These are phyloP conservation scores for Peromyscus polionotus DNA, from an alignment of 2,113 vertebrate species.

Conservation along the genomic window DNA sequence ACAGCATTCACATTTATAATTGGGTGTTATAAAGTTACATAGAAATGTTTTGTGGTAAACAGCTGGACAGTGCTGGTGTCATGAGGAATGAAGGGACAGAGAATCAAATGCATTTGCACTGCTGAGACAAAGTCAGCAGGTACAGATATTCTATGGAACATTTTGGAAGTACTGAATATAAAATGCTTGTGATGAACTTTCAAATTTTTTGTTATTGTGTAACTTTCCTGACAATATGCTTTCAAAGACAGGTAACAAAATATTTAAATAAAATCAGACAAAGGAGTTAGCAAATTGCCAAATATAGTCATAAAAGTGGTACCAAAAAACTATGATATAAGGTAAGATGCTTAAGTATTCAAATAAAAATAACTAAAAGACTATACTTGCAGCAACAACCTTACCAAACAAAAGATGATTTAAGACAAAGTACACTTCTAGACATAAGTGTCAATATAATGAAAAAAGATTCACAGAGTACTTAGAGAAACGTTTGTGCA, in stretches of 20 bases:
- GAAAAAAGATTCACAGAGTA: neutral
- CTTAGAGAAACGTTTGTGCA: neutral
- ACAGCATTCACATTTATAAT: neutral
- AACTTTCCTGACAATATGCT: neutral
- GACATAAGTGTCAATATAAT: neutral
- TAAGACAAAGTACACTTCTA: neutral
- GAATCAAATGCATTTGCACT: neutral
- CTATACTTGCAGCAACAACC: neutral
- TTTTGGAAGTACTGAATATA: neutral
- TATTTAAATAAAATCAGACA: neutral
- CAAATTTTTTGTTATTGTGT: neutral
- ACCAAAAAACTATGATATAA: neutral
- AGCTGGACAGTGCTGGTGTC: neutral
- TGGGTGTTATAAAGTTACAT: neutral
- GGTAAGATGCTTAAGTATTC: neutral
- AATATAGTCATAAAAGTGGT: neutral
- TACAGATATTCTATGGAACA: neutral
- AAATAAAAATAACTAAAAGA: neutral
- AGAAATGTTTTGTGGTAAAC: neutral
- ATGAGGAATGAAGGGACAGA: rapidly evolving
- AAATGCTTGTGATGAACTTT: neutral
- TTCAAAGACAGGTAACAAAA: neutral
- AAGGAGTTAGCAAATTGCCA: neutral
- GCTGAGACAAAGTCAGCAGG: rapidly evolving
- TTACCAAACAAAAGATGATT: neutral